These are phyloP conservation scores for Philonicus albiceps DNA, from an alignment of 2,888 invertebrate species.

Conservation along the genomic window DNA sequence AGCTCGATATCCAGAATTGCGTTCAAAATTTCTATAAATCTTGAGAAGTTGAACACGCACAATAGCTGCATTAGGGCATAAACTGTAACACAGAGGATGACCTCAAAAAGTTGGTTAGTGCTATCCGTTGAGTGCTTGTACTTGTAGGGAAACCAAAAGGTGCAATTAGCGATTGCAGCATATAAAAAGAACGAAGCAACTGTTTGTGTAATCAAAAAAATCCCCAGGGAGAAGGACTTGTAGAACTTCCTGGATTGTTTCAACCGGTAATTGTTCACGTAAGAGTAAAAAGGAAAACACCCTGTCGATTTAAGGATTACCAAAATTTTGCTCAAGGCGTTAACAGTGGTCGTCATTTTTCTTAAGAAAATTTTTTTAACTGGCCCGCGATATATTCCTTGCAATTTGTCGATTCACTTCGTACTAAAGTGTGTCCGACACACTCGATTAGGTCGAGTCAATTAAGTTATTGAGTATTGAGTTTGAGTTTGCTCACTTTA, in stretches of 20 bases:
- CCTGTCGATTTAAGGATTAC: background rate
- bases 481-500: background rate
- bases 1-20: background rate
- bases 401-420: background rate
- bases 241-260: background rate
- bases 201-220: background rate
- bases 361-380: background rate
- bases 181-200: background rate
- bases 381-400: background rate
- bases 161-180: background rate
- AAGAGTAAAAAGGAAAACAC: conserved; percentile 18
- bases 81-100: background rate
- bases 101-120: conserved; percentile 12
- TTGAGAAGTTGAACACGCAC: background rate
- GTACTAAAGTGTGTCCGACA: background rate
- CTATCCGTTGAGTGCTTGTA: background rate
- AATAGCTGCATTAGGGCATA: conserved; percentile 1
- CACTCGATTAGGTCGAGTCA: background rate
- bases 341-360: background rate
- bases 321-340: background rate
- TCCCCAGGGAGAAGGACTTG: background rate
- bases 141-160: background rate
- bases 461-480: conserved; percentile 15
- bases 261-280: background rate
- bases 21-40: background rate